These are phyloP conservation scores for Anabacerthia variegaticeps DNA, from an alignment of 2,797 vertebrate species.

Conservation along the genomic window DNA sequence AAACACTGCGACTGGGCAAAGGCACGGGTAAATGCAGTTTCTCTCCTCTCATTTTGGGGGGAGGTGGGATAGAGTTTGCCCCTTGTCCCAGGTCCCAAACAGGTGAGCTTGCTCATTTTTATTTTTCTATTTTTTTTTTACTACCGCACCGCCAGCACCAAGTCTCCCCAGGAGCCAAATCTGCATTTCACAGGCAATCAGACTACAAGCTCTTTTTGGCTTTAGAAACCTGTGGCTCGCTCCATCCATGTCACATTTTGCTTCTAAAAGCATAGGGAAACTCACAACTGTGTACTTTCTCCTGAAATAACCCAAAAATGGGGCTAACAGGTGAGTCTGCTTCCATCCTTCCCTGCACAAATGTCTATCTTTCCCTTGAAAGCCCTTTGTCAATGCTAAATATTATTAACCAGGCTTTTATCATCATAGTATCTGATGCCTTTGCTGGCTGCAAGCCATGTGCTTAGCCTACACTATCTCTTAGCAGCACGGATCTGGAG, in stretches of 20 bases:
- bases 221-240: neutral
- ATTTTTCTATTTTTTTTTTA: neutral
- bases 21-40: neutral
- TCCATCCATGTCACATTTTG: neutral
- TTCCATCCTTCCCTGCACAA: neutral
- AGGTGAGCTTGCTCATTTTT: neutral
- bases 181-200: neutral
- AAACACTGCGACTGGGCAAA: neutral
- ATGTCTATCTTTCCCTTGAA: neutral
- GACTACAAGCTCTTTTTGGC: neutral
- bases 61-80: neutral
- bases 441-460: constrained; percentile 22
- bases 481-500: neutral
- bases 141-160: neutral
- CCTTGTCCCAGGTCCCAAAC: neutral
- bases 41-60: neutral
- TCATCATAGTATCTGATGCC: neutral
- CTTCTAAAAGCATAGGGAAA: neutral
- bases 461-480: neutral
- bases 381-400: neutral
- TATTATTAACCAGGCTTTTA: constrained; percentile 29
- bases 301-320: neutral
- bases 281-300: neutral
- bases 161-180: neutral
- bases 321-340: neutral